phyloP scores from a whole-genome alignment of 1,140 invertebrate species.

The Bombus consobrinus region DNA sequence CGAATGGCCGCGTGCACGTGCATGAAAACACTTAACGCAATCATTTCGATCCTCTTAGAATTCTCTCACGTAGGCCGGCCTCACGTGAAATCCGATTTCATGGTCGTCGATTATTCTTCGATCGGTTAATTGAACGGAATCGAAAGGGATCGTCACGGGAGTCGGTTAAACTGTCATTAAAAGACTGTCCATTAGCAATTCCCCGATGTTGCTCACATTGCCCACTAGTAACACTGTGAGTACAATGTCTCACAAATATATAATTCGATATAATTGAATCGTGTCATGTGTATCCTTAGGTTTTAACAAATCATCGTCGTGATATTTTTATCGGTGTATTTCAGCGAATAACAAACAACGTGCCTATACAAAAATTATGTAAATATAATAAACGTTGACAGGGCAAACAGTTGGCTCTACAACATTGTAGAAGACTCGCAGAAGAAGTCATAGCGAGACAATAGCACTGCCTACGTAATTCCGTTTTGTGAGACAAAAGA shows the following conservation, averaged over 20 bases:
- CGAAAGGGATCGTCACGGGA: slow-evolving; percentile 40
- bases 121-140: slow-evolving; percentile 65
- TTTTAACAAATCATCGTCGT: neutral
- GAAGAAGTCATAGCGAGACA: neutral
- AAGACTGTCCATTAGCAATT: slow-evolving; percentile 2
- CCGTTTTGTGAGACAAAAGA: neutral
- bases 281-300: too few relatives aligned
- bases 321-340: neutral
- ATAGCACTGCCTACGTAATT: neutral
- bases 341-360: neutral
- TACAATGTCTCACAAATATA: neutral
- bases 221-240: neutral
- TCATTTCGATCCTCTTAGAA: slow-evolving; percentile 41
- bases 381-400: neutral
- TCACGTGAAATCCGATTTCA: slow-evolving; percentile 72
- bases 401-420: neutral
- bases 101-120: slow-evolving; percentile 67
- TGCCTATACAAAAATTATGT: neutral
- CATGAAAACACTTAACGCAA: slow-evolving; percentile 47
- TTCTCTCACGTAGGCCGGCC: slow-evolving; percentile 36
- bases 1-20: slow-evolving; percentile 30
- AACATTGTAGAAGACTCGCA: too few relatives aligned
- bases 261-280: neutral
- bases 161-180: slow-evolving; percentile 35
- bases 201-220: neutral